These are phyloP conservation scores for Fregata magnificens DNA, from an alignment of 2,113 vertebrate species.

Conservation along the genomic window DNA sequence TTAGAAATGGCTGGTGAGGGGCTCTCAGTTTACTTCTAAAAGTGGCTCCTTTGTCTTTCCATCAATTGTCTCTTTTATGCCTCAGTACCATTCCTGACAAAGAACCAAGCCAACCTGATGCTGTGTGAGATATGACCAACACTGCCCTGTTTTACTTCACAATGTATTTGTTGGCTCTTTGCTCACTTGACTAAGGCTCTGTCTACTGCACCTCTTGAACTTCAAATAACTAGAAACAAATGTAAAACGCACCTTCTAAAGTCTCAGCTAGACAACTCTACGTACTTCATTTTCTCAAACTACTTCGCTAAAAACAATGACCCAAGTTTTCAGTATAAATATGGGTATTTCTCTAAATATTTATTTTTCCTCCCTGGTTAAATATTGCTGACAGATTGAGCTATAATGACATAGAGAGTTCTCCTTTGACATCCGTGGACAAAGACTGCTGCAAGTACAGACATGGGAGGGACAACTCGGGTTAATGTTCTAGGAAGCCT, in stretches of 20 bases:
- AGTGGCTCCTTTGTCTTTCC: slow-evolving; percentile 23
- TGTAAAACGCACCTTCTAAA: not conserved
- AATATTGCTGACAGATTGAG: not conserved
- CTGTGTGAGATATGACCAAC: not conserved
- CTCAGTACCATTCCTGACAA: not conserved
- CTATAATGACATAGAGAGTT: not conserved
- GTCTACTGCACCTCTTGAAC: not conserved
- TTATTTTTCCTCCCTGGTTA: not conserved
- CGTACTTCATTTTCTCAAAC: not conserved
- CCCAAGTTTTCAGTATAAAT: not conserved
- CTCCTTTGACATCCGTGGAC: not conserved
- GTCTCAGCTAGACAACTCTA: not conserved
- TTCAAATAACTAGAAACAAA: not conserved
- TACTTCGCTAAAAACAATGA: not conserved
- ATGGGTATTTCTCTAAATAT: not conserved
- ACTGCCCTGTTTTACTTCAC: not conserved
- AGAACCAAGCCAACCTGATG: not conserved
- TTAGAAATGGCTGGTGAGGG: not conserved
- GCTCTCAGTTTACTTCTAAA: not conserved
- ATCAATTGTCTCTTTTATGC: not conserved
- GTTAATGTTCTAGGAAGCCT: not conserved
- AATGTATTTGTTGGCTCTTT: not conserved
- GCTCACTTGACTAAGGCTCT: not conserved
- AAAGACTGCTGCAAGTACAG: not conserved
- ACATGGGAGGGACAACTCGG: not conserved